Evolutionary conservation across 2,113 vertebrate genomes (phyloP).

Genomic region (Myrmecobius fasciatus): DNA sequence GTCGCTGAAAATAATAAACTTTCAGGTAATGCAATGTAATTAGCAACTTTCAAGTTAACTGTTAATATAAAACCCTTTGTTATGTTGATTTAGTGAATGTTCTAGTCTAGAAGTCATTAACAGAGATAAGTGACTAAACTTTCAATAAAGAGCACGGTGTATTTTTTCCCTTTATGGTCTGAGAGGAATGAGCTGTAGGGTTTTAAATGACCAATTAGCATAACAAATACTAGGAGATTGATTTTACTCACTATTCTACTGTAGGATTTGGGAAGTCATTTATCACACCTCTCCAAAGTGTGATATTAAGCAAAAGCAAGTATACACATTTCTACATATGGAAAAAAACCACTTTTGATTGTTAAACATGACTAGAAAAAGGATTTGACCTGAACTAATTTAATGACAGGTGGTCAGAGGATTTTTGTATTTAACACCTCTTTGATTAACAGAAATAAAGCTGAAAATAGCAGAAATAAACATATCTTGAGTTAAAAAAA

Average conservation of each 20-base stretch:
- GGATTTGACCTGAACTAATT: background rate
- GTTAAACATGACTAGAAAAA: constrained; percentile 30
- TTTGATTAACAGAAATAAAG: background rate
- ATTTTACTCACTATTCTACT: background rate
- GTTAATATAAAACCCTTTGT: background rate
- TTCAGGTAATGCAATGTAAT: background rate
- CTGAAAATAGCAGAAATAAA: background rate
- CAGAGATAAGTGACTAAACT: background rate
- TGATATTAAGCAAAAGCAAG: background rate
- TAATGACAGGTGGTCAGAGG: background rate
- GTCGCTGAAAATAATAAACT: constrained; percentile 3
- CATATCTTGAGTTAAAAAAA: background rate
- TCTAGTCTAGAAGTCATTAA: background rate
- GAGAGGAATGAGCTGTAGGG: constrained; percentile 10
- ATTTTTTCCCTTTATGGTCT: background rate
- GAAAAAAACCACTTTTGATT: constrained; percentile 2
- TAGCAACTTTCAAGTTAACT: background rate
- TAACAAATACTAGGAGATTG: constrained; percentile 19
- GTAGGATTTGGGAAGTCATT: background rate
- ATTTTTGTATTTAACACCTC: constrained; percentile 1
- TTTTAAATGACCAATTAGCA: constrained; percentile 19
- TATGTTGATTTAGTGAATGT: background rate
- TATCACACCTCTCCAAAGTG: background rate
- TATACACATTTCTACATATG: background rate
- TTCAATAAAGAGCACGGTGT: background rate